phyloP scores from a whole-genome alignment of 2,797 vertebrate genomes.

The Liparis tanakae region DNA sequence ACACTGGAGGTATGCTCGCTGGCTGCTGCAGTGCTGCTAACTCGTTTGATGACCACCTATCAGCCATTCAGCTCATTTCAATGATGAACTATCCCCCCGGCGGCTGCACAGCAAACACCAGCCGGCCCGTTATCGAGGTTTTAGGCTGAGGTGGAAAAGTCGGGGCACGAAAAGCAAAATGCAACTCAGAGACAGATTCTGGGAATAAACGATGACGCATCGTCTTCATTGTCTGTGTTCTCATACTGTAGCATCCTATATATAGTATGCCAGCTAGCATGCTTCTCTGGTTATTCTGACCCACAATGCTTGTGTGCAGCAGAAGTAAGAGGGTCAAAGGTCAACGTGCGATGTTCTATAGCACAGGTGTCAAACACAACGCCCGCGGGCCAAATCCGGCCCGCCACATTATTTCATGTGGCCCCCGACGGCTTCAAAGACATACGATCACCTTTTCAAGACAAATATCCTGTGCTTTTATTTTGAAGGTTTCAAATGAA shows the following conservation, averaged over 20 bases:
- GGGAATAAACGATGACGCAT: not conserved
- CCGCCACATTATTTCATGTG: too few species aligned
- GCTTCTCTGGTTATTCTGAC: not conserved
- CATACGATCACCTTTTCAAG: too few species aligned
- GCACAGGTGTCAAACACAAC: too few species aligned
- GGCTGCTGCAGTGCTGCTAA: constrained; percentile 20
- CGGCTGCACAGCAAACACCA: constrained; percentile 23
- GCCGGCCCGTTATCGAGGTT: not conserved
- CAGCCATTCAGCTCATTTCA: constrained; percentile 51
- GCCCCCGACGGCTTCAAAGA: too few species aligned
- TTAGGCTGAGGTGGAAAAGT: not conserved
- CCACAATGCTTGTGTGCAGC: not conserved
- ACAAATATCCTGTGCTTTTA: too few species aligned
- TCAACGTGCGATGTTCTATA: not conserved
- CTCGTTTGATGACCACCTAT: constrained; percentile 24
- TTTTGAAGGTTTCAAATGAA: too few species aligned
- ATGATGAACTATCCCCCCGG: constrained; percentile 34
- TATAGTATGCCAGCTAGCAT: too few species aligned
- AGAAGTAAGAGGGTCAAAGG: not conserved
- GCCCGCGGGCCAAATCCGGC: too few species aligned
- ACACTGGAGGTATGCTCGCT: constrained; percentile 11
- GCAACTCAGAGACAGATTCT: not conserved
- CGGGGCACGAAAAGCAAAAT: not conserved
- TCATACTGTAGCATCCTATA: too few species aligned
- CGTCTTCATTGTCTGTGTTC: too few species aligned